These are phyloP conservation scores for Huso huso DNA, from an alignment of 2,797 vertebrate genomes.

Conservation along the genomic window DNA sequence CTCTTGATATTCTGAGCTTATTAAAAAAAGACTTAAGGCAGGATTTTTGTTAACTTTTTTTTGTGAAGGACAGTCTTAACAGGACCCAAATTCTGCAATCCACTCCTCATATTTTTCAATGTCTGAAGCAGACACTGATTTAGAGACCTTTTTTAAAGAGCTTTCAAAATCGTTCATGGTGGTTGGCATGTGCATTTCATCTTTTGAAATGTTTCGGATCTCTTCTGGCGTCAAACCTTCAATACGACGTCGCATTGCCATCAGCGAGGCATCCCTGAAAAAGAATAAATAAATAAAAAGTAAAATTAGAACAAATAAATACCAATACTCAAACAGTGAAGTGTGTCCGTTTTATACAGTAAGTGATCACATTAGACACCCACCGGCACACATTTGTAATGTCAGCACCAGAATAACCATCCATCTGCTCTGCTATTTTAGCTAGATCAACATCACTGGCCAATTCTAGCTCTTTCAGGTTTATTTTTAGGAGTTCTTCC, in stretches of 20 bases:
- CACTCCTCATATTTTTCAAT: conserved; percentile 96
- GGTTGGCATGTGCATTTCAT: conserved; percentile 98
- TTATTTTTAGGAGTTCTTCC: conserved; percentile 87
- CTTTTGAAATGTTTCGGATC: conserved; percentile 88
- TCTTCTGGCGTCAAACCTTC: conserved; percentile 92
- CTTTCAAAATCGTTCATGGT: conserved; percentile 97
- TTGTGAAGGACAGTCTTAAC: conserved; percentile 47
- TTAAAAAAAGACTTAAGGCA: conserved; percentile 19
- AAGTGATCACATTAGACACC: neutral
- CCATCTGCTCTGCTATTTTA: conserved; percentile 88
- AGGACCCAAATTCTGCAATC: conserved; percentile 95
- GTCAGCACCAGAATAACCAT: conserved; percentile 95
- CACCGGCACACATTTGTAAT: conserved; percentile 98
- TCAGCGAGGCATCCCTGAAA: conserved; percentile 86
- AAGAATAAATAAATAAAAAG: neutral
- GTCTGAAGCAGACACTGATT: conserved; percentile 86
- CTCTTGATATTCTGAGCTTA: neutral
- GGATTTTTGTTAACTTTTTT: no score
- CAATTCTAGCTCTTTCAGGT: conserved; percentile 85
- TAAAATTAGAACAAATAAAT: neutral
- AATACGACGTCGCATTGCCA: conserved; percentile 95
- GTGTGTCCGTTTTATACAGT: neutral
- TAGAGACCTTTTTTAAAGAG: conserved; percentile 90
- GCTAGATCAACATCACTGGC: conserved; percentile 80
- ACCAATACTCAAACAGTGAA: neutral